Base-by-base conservation (phyloP, 2,113 vertebrate genomes). In the Vulpes ferrilata region DNA sequence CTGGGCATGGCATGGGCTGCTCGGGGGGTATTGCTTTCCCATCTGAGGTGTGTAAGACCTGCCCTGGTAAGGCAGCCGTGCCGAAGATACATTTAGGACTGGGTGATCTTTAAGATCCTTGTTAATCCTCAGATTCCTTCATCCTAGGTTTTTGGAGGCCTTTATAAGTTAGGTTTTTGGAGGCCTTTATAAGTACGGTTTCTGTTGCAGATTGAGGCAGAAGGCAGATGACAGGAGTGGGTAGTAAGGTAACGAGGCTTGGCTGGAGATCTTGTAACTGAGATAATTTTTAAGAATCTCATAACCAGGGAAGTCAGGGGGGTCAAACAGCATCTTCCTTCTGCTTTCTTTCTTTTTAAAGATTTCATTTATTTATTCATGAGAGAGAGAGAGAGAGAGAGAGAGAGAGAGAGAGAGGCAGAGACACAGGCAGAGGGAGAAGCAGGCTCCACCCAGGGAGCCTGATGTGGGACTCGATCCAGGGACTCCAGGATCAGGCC, bases 1-100 rank as follows among this genome's bases (percentile, higher is more conserved):
- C 71, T 73, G 59, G 74, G 12, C 51, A 23, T 15, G 32, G 22
- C 15, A 32, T 2, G 51, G 30, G 35, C 35, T 23, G 10, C 60
- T 51, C 7, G 0, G 13, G 11, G 48, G 30, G 6, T 12, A 16
- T 4, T 16, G 32, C 10, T 20, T 19, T 79, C 35, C 51, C 27
- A 25, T 25, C 30, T 7, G 59, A 64, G 11, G 16, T 0, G 0
- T 19, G 23, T 16, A 17, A 65, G 48, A 55, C 7, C 51, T 25
- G 15, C 13, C 3, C 27, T 12, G 0, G 19, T 23, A 32, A 81
- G 51, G 10, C 27, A 69, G 9, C 19, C 25, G 0, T 38, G n/a
- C 25, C 30, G 15, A 38, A 60, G 32, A 35, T 2, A 32, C 30
- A 32, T 0, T 0, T 22, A 19, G 38, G 35, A 64, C 22, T 1